phyloP scores from a whole-genome alignment of 1,140 invertebrate species.

The Gryllus bimaculatus region DNA sequence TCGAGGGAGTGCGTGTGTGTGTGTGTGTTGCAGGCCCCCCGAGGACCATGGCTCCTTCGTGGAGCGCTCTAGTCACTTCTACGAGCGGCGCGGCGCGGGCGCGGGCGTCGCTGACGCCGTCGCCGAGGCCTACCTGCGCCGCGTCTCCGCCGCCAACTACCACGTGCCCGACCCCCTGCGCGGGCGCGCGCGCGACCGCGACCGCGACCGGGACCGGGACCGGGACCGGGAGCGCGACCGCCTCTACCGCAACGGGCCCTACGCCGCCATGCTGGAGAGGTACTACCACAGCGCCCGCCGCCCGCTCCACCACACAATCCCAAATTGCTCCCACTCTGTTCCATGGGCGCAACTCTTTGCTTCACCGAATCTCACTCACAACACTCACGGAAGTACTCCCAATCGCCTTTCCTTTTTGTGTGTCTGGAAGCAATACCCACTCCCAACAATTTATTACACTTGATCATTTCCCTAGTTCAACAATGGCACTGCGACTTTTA shows the following conservation, averaged over 20 bases:
- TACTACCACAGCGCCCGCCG: conserved; percentile 3
- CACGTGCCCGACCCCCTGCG: conserved; percentile 30
- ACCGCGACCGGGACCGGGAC: conserved; percentile 28
- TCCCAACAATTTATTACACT: too few species aligned
- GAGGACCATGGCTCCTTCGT: conserved; percentile 33
- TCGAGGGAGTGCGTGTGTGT: too few species aligned
- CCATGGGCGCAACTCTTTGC: too few species aligned
- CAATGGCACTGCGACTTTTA: too few species aligned
- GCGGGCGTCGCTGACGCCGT: conserved; percentile 27
- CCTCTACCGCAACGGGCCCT: conserved; percentile 40
- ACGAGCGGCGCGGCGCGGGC: conserved; percentile 33
- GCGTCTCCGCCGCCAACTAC: conserved; percentile 22
- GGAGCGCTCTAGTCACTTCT: conserved; percentile 41
- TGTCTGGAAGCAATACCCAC: too few species aligned
- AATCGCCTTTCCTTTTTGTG: too few species aligned
- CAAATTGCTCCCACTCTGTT: too few species aligned
- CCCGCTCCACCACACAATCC: neutral
- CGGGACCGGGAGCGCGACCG: conserved; percentile 31
- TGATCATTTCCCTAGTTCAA: too few species aligned
- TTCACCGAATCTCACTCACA: too few species aligned
- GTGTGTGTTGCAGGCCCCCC: conserved; percentile 28
- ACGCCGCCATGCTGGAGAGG: conserved; percentile 36
- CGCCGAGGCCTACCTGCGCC: conserved; percentile 29
- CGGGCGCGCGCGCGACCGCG: conserved; percentile 29
- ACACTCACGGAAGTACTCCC: too few species aligned